Conservation (phyloP, 2,888 invertebrate species). For the Adelognathus sp. region DNA sequence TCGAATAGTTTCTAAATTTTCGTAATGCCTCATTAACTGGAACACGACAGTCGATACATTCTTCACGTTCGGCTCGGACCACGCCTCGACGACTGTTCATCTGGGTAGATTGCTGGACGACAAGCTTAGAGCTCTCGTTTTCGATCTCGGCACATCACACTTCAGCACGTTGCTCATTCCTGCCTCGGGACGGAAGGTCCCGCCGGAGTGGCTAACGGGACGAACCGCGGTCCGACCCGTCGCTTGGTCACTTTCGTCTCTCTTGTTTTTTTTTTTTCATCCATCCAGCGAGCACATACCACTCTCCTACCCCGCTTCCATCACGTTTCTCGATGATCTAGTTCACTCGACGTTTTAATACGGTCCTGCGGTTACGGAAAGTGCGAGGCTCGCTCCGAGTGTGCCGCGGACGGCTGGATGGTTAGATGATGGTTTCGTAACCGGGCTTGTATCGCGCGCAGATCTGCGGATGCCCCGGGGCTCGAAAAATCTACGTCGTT, state of each 20-base stretch:
- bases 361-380: slow-evolving; percentile 27
- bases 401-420: slow-evolving; percentile 2
- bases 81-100: background rate
- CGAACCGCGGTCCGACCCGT: slow-evolving; percentile 11
- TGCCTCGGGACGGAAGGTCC: slow-evolving; percentile 20
- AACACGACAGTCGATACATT: slow-evolving; percentile 3
- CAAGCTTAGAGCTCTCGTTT: slow-evolving; percentile 23
- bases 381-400: slow-evolving; percentile 1
- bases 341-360: slow-evolving; percentile 32
- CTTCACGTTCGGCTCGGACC: slow-evolving; percentile 2
- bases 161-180: background rate
- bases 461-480: slow-evolving; percentile 32
- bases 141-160: slow-evolving; percentile 13
- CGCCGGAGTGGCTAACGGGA: background rate
- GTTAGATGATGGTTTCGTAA: slow-evolving; percentile 37
- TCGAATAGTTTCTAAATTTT: slow-evolving; percentile 29
- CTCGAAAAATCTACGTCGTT: background rate
- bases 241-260: slow-evolving; percentile 2
- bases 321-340: slow-evolving; percentile 8
- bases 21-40: slow-evolving; percentile 19
- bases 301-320: background rate
- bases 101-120: background rate
- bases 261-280: slow-evolving; percentile 4
- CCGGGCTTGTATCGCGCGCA: slow-evolving; percentile 34
- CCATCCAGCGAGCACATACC: no score